Percentiles rank a stretch among this genome's conserved stretches.
These are phyloP conservation scores for Drepana falcataria DNA, from an alignment of 2,888 invertebrate genomes.

Conservation along the genomic window DNA sequence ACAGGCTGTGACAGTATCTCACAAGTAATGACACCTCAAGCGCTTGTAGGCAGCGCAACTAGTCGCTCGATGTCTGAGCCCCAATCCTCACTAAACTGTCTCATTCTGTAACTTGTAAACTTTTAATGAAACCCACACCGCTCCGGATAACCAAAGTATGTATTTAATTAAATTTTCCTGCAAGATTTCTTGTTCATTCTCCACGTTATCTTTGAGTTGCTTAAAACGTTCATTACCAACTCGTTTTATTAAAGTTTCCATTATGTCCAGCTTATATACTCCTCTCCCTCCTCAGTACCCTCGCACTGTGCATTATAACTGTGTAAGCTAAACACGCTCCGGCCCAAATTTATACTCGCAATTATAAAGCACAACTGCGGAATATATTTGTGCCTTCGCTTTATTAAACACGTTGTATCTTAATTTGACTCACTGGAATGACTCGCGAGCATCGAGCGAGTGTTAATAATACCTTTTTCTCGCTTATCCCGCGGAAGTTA, in stretches of 20 bases:
- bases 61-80: too few species aligned
- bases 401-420: conserved; percentile 4
- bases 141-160: neutral
- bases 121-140: neutral
- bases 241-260: neutral
- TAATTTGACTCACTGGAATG: conserved; percentile 3
- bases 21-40: too few species aligned
- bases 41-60: neutral
- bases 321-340: conserved; percentile 2
- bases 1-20: too few species aligned
- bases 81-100: neutral
- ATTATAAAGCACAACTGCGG: conserved; percentile 4
- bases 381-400: conserved; percentile 2
- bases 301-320: neutral
- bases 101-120: neutral
- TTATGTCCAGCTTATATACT: neutral
- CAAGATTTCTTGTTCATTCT: neutral
- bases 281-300: too few species aligned
- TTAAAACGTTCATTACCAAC: neutral
- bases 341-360: conserved; percentile 6
- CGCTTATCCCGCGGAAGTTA: neutral
- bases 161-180: neutral
- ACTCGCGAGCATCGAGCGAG: neutral
- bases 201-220: neutral
- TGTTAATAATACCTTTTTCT: neutral